A percentile compares a stretch with the other conserved stretches of the same genome.
Conservation (phyloP, 2,113 vertebrate species). For the Sciurus niger region DNA sequence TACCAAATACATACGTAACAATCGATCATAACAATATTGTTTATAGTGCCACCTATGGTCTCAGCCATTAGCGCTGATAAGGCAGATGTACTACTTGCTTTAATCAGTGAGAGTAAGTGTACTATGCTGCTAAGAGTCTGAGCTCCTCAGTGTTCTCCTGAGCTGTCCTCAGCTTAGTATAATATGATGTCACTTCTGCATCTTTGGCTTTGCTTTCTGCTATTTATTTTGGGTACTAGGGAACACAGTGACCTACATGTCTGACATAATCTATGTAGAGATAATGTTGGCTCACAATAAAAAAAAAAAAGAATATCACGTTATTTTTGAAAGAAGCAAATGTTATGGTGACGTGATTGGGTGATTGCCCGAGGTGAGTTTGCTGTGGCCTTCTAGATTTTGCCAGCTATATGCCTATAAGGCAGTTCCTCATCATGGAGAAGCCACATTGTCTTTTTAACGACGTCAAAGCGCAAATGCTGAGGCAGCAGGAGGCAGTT, state of each 20-base stretch:
- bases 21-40: not conserved
- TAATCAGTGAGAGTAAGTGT: not conserved
- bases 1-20: not conserved
- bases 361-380: not conserved
- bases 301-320: slow-evolving; percentile 17
- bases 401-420: not conserved
- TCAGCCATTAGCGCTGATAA: not conserved
- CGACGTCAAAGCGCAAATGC: not conserved
- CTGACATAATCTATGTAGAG: not conserved
- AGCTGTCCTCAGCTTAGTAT: not conserved
- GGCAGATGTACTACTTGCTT: not conserved
- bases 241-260: not conserved
- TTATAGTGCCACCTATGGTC: not conserved
- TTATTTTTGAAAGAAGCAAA: not conserved
- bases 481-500: not conserved
- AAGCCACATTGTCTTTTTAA: not conserved
- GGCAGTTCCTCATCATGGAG: not conserved
- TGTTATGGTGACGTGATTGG: not conserved
- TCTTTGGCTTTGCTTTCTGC: slow-evolving; percentile 28
- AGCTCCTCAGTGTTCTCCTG: not conserved
- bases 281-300: not conserved
- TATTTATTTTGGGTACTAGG: not conserved
- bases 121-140: not conserved
- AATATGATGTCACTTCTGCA: not conserved
- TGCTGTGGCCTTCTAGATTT: not conserved